Conservation (phyloP, 2,797 vertebrate genomes). For the Rhinella marina region DNA sequence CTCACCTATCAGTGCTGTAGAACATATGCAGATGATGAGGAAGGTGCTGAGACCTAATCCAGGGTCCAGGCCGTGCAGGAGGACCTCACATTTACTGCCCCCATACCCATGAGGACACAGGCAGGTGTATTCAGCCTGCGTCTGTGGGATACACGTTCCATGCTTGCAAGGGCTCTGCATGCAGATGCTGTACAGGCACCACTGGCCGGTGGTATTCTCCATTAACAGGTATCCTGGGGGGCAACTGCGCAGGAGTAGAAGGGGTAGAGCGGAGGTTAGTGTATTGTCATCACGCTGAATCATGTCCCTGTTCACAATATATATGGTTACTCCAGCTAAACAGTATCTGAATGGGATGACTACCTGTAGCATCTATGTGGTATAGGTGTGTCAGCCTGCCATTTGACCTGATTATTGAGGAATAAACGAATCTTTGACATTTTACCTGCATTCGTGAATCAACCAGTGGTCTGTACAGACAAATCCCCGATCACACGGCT, state of each 20-base stretch:
- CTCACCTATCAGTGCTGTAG: conserved; percentile 86
- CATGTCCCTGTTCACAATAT: too few species aligned
- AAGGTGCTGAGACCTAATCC: conserved; percentile 90
- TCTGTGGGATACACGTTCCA: conserved; percentile 86
- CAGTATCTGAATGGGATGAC: too few species aligned
- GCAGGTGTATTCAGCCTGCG: conserved; percentile 83
- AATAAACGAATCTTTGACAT: neutral
- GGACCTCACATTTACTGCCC: conserved; percentile 83
- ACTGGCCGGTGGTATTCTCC: conserved; percentile 81
- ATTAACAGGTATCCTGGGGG: conserved; percentile 82
- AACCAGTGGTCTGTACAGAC: conserved; percentile 89
- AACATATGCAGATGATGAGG: conserved; percentile 89
- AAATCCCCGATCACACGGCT: conserved; percentile 83
- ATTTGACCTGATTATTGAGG: neutral
- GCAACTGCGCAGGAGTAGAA: conserved; percentile 74
- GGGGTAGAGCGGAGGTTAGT: neutral
- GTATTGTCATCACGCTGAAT: neutral
- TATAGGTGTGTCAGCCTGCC: neutral
- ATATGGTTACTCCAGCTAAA: too few species aligned
- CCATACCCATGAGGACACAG: conserved; percentile 84
- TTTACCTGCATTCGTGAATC: conserved; percentile 89
- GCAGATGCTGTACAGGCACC: conserved; percentile 83
- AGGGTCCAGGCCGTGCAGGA: conserved; percentile 83
- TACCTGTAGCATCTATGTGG: too few species aligned
- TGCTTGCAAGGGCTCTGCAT: conserved; percentile 82